Base-by-base conservation (phyloP, 2,888 invertebrate species). In the Bhutanitis thaidina region DNA sequence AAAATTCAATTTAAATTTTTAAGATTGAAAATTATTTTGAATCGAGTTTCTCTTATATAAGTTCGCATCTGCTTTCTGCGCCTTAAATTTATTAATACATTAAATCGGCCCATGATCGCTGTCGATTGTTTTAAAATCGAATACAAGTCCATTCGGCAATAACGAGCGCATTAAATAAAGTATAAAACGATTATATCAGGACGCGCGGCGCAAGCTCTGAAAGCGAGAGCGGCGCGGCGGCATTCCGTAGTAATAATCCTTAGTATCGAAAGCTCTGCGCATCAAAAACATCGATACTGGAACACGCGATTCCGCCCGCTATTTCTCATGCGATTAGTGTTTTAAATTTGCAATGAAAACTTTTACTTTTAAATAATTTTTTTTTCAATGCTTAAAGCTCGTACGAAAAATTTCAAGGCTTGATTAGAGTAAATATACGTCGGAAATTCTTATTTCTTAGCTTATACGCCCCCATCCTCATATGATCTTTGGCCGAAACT, bases 171-270 rank as follows among this genome's bases (percentile, higher is more conserved):
- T 67, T 69, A 71, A 77, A 77, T 77, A 78, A 72, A 74, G 67
- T 77, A 78, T 77, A 73, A 73, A 76, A 69, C 71, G 71, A 74
- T 80, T 69, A 65, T 63, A 61, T 70, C 69, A 62, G 57, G 59
- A 53, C 56, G n/a, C n/a, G n/a, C n/a, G 59, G 62, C 53, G 46
- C 55, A 57, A 57, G 52, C 59, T 69, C 71, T 67, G 76, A 85
- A 83, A 85, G 77, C 81, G 80, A 85, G 85, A 86, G 84, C 84
- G 62, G 81, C 61, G 52, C 64, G 71, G 74, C 80, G 65, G 77
- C 87, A 88, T 86, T 88, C 87, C 88, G 67, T 65, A 57, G 74
- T 85, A 84, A 86, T 83, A 75, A 73, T 80, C 80, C 78, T 77
- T 71, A 76, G 77, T 74, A 71, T 68, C 65, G 71, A 68, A 61